phyloP scores from a whole-genome alignment of 2,888 invertebrate species.

The Drosophila putrida region DNA sequence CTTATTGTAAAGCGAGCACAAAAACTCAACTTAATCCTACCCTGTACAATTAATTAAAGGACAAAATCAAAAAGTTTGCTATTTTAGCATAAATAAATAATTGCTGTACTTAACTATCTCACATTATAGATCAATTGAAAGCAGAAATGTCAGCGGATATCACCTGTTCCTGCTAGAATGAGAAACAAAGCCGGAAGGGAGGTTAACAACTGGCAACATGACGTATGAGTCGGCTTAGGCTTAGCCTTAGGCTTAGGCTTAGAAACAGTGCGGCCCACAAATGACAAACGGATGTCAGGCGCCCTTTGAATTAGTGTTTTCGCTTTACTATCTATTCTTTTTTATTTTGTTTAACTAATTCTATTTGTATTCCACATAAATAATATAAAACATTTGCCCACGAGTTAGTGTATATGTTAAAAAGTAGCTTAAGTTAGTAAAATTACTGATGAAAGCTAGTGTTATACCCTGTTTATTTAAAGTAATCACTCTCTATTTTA shows the following conservation, averaged over 20 bases:
- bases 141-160: not conserved
- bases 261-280: conserved; percentile 2
- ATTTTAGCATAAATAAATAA: not conserved
- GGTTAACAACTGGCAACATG: conserved; percentile 8
- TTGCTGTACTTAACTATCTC: not conserved
- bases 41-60: conserved; percentile 1
- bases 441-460: too few species aligned
- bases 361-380: not conserved
- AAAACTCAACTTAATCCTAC: not conserved
- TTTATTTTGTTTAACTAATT: conserved; percentile 2
- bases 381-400: not conserved
- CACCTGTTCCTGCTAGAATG: not conserved
- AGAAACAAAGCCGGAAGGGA: not conserved
- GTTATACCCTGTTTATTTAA: too few species aligned
- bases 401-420: not conserved
- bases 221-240: conserved; percentile 11
- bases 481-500: too few species aligned
- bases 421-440: too few species aligned
- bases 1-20: conserved; percentile 23
- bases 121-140: not conserved
- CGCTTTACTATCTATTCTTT: not conserved
- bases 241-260: conserved; percentile 2
- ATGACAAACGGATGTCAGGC: not conserved
- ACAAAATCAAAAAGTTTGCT: not conserved
- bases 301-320: conserved; percentile 3